Conservation (phyloP, 2,888 invertebrate species). For the Julus scanicus region DNA sequence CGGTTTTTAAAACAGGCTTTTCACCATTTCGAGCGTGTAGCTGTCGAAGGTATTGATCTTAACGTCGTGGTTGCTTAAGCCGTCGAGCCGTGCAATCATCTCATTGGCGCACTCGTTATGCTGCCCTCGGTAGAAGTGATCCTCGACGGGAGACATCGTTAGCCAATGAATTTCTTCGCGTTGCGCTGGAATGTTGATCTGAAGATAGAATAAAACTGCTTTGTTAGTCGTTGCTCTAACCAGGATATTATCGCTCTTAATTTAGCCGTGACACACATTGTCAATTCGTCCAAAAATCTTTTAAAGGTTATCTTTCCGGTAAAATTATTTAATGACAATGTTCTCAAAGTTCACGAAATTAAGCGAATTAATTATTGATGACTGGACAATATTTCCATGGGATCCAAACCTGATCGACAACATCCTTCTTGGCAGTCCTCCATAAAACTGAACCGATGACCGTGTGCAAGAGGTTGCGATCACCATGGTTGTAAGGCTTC, state of each 20-base stretch:
- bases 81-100: slow-evolving; percentile 68
- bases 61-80: slow-evolving; percentile 63
- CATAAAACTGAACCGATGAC: slow-evolving; percentile 74
- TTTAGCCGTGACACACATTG: no score
- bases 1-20: no score
- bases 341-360: no score
- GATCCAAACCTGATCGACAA: slow-evolving; percentile 70
- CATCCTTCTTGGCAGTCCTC: slow-evolving; percentile 77
- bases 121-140: slow-evolving; percentile 77
- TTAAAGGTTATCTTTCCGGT: no score
- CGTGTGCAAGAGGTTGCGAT: slow-evolving; percentile 68
- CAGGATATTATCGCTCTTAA: no score
- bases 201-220: no score
- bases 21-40: slow-evolving; percentile 66
- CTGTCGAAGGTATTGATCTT: slow-evolving; percentile 67
- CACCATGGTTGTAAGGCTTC: slow-evolving; percentile 69
- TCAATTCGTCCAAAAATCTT: no score
- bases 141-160: slow-evolving; percentile 78
- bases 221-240: no score
- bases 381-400: no score
- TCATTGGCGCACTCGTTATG: slow-evolving; percentile 69
- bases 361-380: no score
- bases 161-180: slow-evolving; percentile 72
- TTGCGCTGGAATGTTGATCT: slow-evolving; percentile 72
- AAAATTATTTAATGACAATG: no score